Conservation (phyloP, 2,888 invertebrate genomes). For the Podabrus alpinus region DNA sequence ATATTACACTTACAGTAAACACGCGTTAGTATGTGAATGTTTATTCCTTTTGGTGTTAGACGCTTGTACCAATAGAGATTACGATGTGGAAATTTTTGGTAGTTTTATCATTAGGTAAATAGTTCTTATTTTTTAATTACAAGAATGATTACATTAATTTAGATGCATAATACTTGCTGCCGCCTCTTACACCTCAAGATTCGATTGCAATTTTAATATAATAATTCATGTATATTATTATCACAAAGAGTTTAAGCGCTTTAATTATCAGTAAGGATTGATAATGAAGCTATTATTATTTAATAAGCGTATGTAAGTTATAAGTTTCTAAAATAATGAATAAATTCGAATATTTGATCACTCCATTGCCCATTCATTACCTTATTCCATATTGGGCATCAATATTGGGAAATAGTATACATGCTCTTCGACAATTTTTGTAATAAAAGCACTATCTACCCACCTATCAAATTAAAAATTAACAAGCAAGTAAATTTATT, state of each 20-base stretch:
- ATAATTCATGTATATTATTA: not conserved
- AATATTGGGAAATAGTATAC: too few species aligned
- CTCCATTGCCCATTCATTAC: too few species aligned
- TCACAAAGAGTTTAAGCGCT: not conserved
- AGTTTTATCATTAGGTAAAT: conserved; percentile 16
- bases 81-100: conserved; percentile 6
- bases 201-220: not conserved
- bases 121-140: not conserved
- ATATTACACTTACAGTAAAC: conserved; percentile 9
- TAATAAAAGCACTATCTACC: too few species aligned
- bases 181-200: not conserved
- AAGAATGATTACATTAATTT: not conserved
- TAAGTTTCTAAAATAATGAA: too few species aligned
- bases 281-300: not conserved
- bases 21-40: conserved; percentile 9
- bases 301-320: not conserved
- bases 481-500: not conserved
- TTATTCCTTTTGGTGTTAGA: not conserved
- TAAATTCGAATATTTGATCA: too few species aligned
- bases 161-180: not conserved
- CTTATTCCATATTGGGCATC: too few species aligned
- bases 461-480: too few species aligned
- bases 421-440: too few species aligned
- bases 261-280: not conserved
- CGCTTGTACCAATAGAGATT: not conserved